A percentile compares a stretch with the other conserved stretches of the same genome.
phyloP scores from a whole-genome alignment of 2,797 vertebrate genomes.

The Tiaroga cobitis region DNA sequence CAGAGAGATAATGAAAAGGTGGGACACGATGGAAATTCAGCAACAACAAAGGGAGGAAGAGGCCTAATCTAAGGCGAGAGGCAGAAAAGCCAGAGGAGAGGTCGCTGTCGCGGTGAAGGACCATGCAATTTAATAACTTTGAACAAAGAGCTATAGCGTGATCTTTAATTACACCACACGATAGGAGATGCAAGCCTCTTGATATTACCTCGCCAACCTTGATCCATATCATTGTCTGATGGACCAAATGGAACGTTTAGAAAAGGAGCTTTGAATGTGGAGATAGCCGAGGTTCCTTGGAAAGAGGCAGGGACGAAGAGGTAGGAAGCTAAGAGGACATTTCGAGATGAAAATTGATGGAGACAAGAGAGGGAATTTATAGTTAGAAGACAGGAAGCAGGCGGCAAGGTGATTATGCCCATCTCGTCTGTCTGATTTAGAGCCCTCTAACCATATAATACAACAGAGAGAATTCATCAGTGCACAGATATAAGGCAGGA shows the following conservation, averaged over 20 bases:
- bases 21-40: slow-evolving; percentile 62
- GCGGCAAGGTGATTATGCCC: slow-evolving; percentile 75
- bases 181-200: slow-evolving; percentile 63
- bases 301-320: slow-evolving; percentile 31
- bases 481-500: slow-evolving; percentile 63
- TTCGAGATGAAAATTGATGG: slow-evolving; percentile 74
- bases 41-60: slow-evolving; percentile 62
- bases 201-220: slow-evolving; percentile 71
- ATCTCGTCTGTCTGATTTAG: slow-evolving; percentile 74
- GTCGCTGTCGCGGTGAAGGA: slow-evolving; percentile 64
- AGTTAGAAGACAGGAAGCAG: slow-evolving; percentile 77
- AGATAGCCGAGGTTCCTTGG: slow-evolving; percentile 18
- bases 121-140: slow-evolving; percentile 70
- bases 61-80: slow-evolving; percentile 33
- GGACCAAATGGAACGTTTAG: slow-evolving; percentile 71
- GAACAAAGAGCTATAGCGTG: slow-evolving; percentile 69
- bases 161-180: slow-evolving; percentile 76
- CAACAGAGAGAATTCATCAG: slow-evolving; percentile 74
- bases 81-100: slow-evolving; percentile 55
- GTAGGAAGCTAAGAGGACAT: slow-evolving; percentile 38
- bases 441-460: slow-evolving; percentile 67
- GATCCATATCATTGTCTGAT: slow-evolving; percentile 72
- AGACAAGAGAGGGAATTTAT: slow-evolving; percentile 73
- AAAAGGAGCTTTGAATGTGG: slow-evolving; percentile 47
- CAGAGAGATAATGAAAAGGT: slow-evolving; percentile 61